Conservation (phyloP, 2,113 vertebrate species). For the Empidonax traillii region DNA sequence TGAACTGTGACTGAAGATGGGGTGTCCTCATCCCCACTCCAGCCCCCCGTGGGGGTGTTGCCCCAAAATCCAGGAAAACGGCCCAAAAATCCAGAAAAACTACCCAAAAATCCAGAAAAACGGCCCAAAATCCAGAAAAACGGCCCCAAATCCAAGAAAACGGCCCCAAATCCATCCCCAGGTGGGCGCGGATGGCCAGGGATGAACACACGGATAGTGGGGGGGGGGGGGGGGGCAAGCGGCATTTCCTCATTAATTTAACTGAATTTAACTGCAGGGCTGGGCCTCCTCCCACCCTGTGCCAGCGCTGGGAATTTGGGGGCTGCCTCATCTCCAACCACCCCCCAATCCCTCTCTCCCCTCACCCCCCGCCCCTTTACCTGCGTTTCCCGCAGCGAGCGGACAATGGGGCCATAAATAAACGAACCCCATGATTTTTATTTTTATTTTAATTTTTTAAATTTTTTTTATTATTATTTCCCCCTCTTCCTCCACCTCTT, state of each 20-base stretch:
- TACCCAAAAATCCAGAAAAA: neutral
- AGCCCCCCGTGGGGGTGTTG: accelerated
- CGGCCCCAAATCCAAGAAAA: too few relatives aligned
- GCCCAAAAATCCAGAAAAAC: neutral
- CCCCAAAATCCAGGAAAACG: neutral
- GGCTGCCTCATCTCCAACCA: neutral
- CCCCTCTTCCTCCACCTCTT: too few relatives aligned
- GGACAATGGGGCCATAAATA: neutral
- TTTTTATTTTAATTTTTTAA: too few relatives aligned
- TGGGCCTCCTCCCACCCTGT: neutral
- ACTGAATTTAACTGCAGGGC: accelerated
- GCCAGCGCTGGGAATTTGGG: neutral
- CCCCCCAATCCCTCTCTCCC: accelerated
- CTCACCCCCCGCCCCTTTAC: accelerated
- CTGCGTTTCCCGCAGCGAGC: neutral
- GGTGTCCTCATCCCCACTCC: neutral
- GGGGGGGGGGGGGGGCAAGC: too few relatives aligned
- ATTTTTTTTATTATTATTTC: too few relatives aligned
- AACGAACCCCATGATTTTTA: neutral
- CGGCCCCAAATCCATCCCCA: too few relatives aligned
- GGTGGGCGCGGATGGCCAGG: neutral
- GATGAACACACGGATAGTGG: neutral
- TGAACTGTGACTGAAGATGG: accelerated
- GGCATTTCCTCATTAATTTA: neutral
- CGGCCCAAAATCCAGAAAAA: too few relatives aligned